phyloP scores from a whole-genome alignment of 2,113 vertebrate species.

The Aegotheles bennettii region DNA sequence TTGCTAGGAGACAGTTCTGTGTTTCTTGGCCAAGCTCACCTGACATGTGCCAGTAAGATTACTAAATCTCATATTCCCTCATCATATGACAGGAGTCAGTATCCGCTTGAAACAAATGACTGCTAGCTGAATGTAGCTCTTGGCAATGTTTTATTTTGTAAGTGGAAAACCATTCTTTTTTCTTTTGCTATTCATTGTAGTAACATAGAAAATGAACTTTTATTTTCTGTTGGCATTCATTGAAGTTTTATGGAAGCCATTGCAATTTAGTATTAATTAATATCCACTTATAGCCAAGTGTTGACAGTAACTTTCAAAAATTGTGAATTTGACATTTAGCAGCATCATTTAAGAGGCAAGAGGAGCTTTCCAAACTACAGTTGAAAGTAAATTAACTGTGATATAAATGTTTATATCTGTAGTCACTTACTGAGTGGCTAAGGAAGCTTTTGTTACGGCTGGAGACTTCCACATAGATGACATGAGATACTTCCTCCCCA shows the following conservation, averaged over 20 bases:
- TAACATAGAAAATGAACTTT: background rate
- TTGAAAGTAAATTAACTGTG: slow-evolving; percentile 39
- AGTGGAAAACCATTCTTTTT: slow-evolving; percentile 41
- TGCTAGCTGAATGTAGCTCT: slow-evolving; percentile 29
- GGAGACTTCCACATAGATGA: slow-evolving; percentile 25
- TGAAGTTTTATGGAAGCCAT: slow-evolving; percentile 8
- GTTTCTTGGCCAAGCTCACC: slow-evolving; percentile 7
- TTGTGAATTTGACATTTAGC: slow-evolving; percentile 42
- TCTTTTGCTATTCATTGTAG: slow-evolving; percentile 3
- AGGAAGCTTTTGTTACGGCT: slow-evolving; percentile 2
- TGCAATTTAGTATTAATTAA: slow-evolving; percentile 62
- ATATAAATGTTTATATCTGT: slow-evolving; percentile 48
- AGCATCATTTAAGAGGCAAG: slow-evolving; percentile 15
- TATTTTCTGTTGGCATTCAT: background rate
- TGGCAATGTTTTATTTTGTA: slow-evolving; percentile 28
- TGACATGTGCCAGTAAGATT: slow-evolving; percentile 22
- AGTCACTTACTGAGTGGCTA: slow-evolving; percentile 14
- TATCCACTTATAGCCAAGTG: slow-evolving; percentile 42
- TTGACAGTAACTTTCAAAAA: slow-evolving; percentile 57
- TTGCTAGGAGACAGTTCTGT: slow-evolving; percentile 25
- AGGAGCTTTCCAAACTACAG: slow-evolving; percentile 36
- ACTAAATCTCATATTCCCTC: slow-evolving; percentile 5
- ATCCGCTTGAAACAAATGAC: background rate
- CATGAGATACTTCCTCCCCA: slow-evolving; percentile 32
- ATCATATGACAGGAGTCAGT: background rate